Percentiles rank a stretch among this genome's conserved stretches.
These are phyloP conservation scores for Hedychridium roseum DNA, from an alignment of 2,888 invertebrate genomes.

Conservation along the genomic window DNA sequence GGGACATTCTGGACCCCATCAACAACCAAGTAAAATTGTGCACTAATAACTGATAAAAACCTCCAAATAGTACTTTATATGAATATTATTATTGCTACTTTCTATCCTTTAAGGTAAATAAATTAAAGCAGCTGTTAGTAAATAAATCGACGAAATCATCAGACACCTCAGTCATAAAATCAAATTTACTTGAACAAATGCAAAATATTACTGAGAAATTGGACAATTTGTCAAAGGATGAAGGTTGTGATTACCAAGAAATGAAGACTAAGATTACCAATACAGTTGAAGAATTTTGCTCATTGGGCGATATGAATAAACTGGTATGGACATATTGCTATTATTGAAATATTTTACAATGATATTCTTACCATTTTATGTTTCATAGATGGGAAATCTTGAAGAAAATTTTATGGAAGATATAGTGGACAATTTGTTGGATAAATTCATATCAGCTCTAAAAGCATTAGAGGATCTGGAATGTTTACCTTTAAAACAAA, in stretches of 20 bases:
- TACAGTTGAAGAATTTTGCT: conserved; percentile 49
- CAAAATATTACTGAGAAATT: conserved; percentile 46
- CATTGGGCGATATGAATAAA: conserved; percentile 35
- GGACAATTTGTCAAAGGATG: conserved; percentile 43
- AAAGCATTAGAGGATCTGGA: conserved; percentile 51
- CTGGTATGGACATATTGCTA: conserved; percentile 39
- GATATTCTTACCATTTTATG: background rate
- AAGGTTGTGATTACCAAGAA: conserved; percentile 42
- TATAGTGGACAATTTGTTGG: conserved; percentile 30
- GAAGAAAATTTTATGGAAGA: conserved; percentile 16
- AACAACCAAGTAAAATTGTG: conserved; percentile 51
- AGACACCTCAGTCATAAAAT: conserved; percentile 31
- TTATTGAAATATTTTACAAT: too few species aligned
- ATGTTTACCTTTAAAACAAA: conserved; percentile 49
- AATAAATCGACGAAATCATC: conserved; percentile 20
- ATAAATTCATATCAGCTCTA: conserved; percentile 43
- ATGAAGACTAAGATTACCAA: conserved; percentile 44
- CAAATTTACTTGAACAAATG: conserved; percentile 44
- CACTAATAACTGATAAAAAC: background rate
- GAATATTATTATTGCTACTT: too few species aligned
- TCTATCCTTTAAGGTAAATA: conserved; percentile 47
- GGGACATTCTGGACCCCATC: conserved; percentile 45
- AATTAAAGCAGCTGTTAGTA: conserved; percentile 34
- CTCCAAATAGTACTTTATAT: background rate
- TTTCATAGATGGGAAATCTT: conserved; percentile 17